phyloP scores from a whole-genome alignment of 2,113 vertebrate species.

The Barnardius zonarius region DNA sequence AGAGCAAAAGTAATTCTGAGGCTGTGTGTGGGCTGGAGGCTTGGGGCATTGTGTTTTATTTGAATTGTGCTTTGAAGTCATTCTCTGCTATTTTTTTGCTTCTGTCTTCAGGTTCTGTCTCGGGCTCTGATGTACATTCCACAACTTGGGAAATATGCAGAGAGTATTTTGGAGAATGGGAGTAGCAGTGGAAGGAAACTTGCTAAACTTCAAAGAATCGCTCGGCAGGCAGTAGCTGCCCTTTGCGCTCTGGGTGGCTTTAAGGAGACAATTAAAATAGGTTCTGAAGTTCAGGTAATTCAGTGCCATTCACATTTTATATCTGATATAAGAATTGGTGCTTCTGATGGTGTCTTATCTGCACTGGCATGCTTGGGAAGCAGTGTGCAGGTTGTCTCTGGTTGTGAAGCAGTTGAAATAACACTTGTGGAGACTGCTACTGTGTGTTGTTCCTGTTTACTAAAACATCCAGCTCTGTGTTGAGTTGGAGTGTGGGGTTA shows the following conservation, averaged over 20 bases:
- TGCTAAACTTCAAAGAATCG: slow-evolving; percentile 92
- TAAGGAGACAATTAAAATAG: slow-evolving; percentile 98
- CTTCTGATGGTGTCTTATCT: not conserved
- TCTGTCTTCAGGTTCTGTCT: slow-evolving; percentile 85
- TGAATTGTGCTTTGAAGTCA: slow-evolving; percentile 13
- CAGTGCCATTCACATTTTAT: not conserved
- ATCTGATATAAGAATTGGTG: not conserved
- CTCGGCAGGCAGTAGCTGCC: slow-evolving; percentile 94
- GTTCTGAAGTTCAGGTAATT: slow-evolving; percentile 96
- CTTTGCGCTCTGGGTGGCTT: slow-evolving; percentile 97
- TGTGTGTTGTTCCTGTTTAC: not conserved
- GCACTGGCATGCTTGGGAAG: not conserved
- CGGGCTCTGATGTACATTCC: slow-evolving; percentile 97
- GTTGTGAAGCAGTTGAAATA: not conserved
- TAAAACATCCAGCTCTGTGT: not conserved
- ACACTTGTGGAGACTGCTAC: not conserved
- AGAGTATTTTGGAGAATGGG: slow-evolving; percentile 94
- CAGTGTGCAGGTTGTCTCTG: not conserved
- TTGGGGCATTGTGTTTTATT: not conserved
- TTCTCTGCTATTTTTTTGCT: not conserved
- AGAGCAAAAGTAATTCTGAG: slow-evolving; percentile 20
- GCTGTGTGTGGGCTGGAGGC: slow-evolving; percentile 39
- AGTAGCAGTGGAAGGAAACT: slow-evolving; percentile 93
- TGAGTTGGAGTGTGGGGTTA: not conserved
- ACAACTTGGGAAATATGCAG: slow-evolving; percentile 92